Evolutionary conservation across 1,140 invertebrate species (phyloP).

Genomic region (Himalopsyche phryganea): DNA sequence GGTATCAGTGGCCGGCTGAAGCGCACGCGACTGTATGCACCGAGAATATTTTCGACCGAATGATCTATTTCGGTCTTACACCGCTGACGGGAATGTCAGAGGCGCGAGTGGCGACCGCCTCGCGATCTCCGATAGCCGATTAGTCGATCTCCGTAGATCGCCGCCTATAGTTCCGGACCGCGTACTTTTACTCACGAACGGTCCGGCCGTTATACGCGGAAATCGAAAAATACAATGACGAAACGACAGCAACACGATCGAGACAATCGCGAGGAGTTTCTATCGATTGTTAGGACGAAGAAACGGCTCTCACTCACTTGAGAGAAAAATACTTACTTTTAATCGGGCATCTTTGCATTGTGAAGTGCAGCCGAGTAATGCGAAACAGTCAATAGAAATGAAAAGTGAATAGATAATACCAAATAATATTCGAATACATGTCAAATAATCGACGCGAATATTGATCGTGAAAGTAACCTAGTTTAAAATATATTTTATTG

Average conservation of each 20-base stretch:
- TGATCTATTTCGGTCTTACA: slow-evolving; percentile 24
- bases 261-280: slow-evolving; percentile 8
- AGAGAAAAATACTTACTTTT: neutral
- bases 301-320: neutral
- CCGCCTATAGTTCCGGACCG: slow-evolving; percentile 2
- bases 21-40: too few relatives aligned
- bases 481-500: too few relatives aligned
- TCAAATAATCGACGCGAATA: neutral
- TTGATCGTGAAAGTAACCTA: too few relatives aligned
- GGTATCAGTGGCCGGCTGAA: too few relatives aligned
- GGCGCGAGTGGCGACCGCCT: neutral
- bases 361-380: slow-evolving; percentile 3
- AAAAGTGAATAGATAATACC: neutral
- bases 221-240: slow-evolving; percentile 16
- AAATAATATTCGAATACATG: too few relatives aligned
- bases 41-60: slow-evolving; percentile 18
- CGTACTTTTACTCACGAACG: too few relatives aligned
- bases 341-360: neutral
- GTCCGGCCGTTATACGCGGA: neutral
- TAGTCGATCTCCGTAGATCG: slow-evolving; percentile 16
- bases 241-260: slow-evolving; percentile 26
- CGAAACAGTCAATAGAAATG: neutral
- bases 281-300: neutral
- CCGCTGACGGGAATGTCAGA: slow-evolving; percentile 24
- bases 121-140: neutral